Base-by-base conservation (phyloP, 2,888 invertebrate genomes). In the Temnothorax unifasciatus region DNA sequence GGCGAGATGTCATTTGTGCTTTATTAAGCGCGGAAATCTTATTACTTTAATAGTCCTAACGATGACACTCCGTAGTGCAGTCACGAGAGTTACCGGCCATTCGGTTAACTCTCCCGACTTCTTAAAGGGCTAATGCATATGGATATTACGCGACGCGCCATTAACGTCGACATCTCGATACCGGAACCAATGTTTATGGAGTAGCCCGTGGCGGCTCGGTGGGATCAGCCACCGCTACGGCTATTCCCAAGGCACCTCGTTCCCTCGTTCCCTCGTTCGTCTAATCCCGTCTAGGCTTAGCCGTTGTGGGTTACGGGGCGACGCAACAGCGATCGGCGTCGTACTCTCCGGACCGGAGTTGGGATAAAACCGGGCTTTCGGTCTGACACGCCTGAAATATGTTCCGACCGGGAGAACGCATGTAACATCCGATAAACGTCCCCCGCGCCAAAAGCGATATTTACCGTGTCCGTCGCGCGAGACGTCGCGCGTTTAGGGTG, bases 351-450 rank as follows among this genome's bases (percentile, higher is more conserved):
- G 29, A 34, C 74, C 73, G 54, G 21, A 6, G 18, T 15, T 15
- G 47, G 73, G 73, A 81, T 81, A 81, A 81, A 81, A 81, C 57
- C 79, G 18, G 54, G 79, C 73, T 81, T 81, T 81, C 59, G 59
- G 59, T 11, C 34, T 73, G 79, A 81, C 79, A 81, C 21, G 57
- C 21, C 59, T 81, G 79, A 81, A 81, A 81, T 81, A 81, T 81
- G 79, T 81, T 38, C 79, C 73, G 59, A 73, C 73, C 73, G 59
- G 18, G 52, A 29, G 47, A 64, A 59, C 73, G 73, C 47, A n/a
- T 59, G 73, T 73, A 59, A 81, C 59, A 25, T 59, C 79, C 79
- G 73, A 81, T 81, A 81, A 81, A 81, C 73, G 79, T 38, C 41
- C 41, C 52, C 34, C 47, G 59, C 44, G 59, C 66, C 47, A 47